A percentile compares a stretch with the other conserved stretches of the same genome.
Evolutionary conservation across 2,888 invertebrate species (phyloP).

Genomic region (Agonopterix heracliana): DNA sequence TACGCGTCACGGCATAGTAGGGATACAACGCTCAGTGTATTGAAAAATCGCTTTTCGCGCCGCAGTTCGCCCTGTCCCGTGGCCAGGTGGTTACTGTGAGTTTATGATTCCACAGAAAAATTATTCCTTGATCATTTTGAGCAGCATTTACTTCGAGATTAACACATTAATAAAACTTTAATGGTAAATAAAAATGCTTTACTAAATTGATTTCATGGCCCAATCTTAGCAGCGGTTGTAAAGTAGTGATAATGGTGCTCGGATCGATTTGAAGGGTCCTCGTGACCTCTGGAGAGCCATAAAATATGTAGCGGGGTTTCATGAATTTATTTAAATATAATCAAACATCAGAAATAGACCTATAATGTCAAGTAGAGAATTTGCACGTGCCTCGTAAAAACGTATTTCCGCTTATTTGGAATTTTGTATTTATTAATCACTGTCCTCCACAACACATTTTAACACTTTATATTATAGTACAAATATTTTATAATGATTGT

Average conservation of each 20-base stretch:
- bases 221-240: conserved; percentile 17
- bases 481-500: neutral
- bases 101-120: no score
- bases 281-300: conserved; percentile 20
- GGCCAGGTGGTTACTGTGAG: no score
- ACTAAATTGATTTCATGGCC: conserved; percentile 10
- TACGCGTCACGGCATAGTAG: no score
- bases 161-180: no score
- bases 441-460: neutral
- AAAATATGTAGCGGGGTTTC: conserved; percentile 25
- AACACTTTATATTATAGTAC: neutral
- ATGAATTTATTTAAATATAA: conserved; percentile 19
- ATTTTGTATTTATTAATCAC: neutral
- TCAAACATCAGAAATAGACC: neutral
- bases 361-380: neutral
- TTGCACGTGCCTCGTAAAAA: neutral
- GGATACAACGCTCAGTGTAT: no score
- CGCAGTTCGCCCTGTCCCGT: no score
- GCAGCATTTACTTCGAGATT: no score
- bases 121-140: no score
- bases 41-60: no score
- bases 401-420: neutral
- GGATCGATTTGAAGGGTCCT: conserved; percentile 26
- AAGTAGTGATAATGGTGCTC: conserved; percentile 30
- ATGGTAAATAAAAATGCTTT: no score